Percentiles rank a stretch among this genome's conserved stretches.
phyloP scores from a whole-genome alignment of 2,113 vertebrate genomes.

The Natator depressus region DNA sequence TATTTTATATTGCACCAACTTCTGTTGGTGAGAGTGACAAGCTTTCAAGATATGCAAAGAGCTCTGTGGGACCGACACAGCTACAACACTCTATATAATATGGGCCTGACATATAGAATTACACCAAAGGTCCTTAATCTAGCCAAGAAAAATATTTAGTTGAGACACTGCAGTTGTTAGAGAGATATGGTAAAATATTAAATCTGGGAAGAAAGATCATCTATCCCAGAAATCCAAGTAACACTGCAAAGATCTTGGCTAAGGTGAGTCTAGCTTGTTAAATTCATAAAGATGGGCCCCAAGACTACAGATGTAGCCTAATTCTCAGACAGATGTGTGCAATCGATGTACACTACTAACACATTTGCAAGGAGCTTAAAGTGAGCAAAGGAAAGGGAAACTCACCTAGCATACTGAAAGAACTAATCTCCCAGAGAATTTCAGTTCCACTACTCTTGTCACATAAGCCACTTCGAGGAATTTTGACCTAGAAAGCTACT shows the following conservation, averaged over 20 bases:
- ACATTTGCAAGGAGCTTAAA: not conserved
- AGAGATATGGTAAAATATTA: not conserved
- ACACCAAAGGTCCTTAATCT: no score
- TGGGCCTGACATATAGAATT: no score
- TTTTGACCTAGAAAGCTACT: not conserved
- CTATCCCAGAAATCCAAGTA: not conserved
- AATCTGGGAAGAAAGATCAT: not conserved
- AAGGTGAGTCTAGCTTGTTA: not conserved
- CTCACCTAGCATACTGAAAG: not conserved
- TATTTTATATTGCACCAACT: no score
- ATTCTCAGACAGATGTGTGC: not conserved
- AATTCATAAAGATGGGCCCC: not conserved
- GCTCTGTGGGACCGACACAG: no score
- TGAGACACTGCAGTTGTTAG: not conserved
- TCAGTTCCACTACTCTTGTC: not conserved
- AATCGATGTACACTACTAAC: not conserved
- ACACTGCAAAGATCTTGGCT: not conserved
- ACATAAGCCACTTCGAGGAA: not conserved
- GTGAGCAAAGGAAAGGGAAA: not conserved
- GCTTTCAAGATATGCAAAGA: no score
- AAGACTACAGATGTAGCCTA: not conserved
- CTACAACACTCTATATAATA: no score
- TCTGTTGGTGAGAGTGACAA: no score
- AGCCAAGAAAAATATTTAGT: not conserved
- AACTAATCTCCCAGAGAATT: not conserved